Base-by-base conservation (phyloP, 2,797 vertebrate species). In the Poeciliopsis paucimaculata region DNA sequence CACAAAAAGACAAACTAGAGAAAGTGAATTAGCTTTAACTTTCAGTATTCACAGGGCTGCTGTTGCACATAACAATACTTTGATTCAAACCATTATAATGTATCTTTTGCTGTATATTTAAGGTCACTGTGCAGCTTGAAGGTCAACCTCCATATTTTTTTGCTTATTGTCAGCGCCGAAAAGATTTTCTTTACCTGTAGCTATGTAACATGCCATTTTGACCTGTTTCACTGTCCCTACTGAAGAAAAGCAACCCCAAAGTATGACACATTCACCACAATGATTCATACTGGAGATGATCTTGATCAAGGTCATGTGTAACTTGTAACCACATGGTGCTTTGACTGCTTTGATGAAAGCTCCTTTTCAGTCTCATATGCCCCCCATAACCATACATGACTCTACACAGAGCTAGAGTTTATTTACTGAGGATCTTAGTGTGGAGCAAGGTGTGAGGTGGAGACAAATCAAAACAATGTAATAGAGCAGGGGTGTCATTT, bases 381-480 rank as follows among this genome's bases (percentile, higher is more conserved):
- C 12, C 13, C 34, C 34, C 20, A 10, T 66, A 16, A 23, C 20
- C 5, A 10, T 39, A 23, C 9, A 66, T 66, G 34, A 66, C 1
- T 9, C 60, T 13, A 66, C 34, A 66, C 36, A 26, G 36, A 41
- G 18, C 3, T 70, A 70, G 66, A 13, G 12, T 20, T 23, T n/a
- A 7, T 45, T 45, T 71, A 71, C 4, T 26, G 47, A 28, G 49
- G 74, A 81, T 84, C 62, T 74, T 28, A 39, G 15, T 13, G 71
- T 79, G 73, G 51, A 53, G 43, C 66, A 62, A 16, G 75, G 77
- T 77, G 79, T 86, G 77, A 34, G 82, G 82, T 73, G 78, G 85
- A 71, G 78, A 84, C 77, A 73, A 84, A 88, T 88, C 79, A 79
- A 91, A 88, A 90, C 86, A 91, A 89, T 47, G 2, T 8, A 23